phyloP scores from a whole-genome alignment of 1,140 invertebrate genomes.

The Rhizoglyphus robini region DNA sequence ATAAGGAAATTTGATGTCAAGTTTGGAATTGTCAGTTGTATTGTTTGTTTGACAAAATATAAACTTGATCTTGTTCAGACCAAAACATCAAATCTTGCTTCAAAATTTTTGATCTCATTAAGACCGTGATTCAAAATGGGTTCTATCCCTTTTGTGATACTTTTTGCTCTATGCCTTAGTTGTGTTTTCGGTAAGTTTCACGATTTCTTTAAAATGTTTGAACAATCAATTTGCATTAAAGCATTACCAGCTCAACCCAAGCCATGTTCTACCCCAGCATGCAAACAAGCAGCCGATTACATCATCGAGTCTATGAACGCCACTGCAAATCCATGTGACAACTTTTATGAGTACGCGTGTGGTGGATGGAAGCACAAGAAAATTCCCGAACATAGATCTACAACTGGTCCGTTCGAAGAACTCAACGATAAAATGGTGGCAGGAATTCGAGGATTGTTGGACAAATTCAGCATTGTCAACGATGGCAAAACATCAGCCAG shows the following conservation, averaged over 20 bases:
- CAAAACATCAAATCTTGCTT: no score
- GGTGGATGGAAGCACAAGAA: constrained; percentile 34
- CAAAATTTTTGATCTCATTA: no score
- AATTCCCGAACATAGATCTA: constrained; percentile 16
- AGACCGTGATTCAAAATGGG: no score
- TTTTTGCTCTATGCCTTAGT: no score
- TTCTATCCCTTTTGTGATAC: no score
- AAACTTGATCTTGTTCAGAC: no score
- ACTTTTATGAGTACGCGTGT: constrained; percentile 55
- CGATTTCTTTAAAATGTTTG: no score
- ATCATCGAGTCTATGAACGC: constrained; percentile 42
- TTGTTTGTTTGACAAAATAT: no score
- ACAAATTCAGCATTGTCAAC: background rate
- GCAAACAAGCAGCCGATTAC: constrained; percentile 41
- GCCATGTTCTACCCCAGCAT: constrained; percentile 25
- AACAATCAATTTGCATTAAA: no score
- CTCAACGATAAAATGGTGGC: constrained; percentile 56
- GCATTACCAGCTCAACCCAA: background rate
- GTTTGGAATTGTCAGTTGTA: no score
- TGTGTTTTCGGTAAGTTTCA: no score
- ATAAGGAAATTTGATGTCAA: no score
- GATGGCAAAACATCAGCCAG: background rate
- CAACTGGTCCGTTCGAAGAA: constrained; percentile 56
- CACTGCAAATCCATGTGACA: constrained; percentile 42
- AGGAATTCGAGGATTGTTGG: background rate